Evolutionary conservation across 64 coral and sea anemone genomes (phyloP), one percentile per base, ranked within the genome.

Genomic region (Anthopleura sola): DNA sequence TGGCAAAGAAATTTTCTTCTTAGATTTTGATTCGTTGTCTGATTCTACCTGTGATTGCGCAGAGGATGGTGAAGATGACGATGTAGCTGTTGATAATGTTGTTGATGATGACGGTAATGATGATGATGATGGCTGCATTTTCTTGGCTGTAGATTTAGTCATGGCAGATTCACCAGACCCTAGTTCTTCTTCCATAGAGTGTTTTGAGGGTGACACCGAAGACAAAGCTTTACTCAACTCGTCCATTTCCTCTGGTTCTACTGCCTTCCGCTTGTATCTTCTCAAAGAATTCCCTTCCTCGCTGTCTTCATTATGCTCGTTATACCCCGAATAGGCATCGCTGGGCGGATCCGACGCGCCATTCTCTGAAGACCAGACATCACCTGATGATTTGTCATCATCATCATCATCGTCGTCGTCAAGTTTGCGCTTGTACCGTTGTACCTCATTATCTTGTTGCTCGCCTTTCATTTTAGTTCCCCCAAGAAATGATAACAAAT

Each of bases 401-500:
- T 79, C 38, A 46, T 78, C 75, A 3, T 75, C 69, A 36, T 78
- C 75, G 9, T 79, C 76, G 6, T 79, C 76, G 37, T 79, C 38
- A 44, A 79, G 76, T 79, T 79, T 79, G 76, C 76, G 76, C 76
- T 79, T 79, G 18, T 44, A 79, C 23, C 76, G 76, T 26, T 18
- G 76, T 7, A 79, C 38, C 47, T 79, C 58, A 26, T 26, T 62
- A 26, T 62, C 76, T 47, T 23, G 37, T 33, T 79, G 15, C 6
- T 79, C 44, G 39, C 24, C 37, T 79, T 79, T 44, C 7, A 48
- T 24, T 71, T 33, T 71, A 32, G 34, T 28, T 71, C 34, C 31
- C 3, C 14, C 28, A 15, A 12, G 66, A 34, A 71, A 71, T 34
- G 66, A 26, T 23, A 23, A 16, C 13, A 29, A 34, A 34, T 71